Percentiles rank a stretch among this genome's conserved stretches.
phyloP scores from a whole-genome alignment of 2,113 vertebrate species.

The Petrocephalus microphthalmus region DNA sequence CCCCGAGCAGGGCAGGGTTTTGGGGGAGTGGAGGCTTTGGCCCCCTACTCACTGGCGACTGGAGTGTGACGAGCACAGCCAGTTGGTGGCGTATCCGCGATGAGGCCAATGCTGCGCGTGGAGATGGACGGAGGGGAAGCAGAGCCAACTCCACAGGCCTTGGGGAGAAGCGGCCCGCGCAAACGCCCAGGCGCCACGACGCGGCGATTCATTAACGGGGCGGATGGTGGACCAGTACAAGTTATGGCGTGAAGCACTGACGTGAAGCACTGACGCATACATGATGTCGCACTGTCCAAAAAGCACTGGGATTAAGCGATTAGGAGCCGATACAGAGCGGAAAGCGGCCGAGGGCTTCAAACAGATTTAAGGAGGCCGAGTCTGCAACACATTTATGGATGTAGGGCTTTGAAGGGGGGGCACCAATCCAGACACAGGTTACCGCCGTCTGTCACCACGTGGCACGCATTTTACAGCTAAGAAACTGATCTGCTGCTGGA shows the following conservation, averaged over 20 bases:
- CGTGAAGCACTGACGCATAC: background rate
- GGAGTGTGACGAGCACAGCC: slow-evolving; percentile 27
- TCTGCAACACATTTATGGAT: background rate
- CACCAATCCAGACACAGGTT: too few species aligned
- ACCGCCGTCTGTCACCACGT: background rate
- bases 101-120: background rate
- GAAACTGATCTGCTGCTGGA: background rate
- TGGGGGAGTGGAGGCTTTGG: slow-evolving; percentile 2
- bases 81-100: slow-evolving; percentile 26
- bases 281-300: background rate
- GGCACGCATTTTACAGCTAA: background rate
- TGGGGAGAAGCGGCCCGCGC: background rate
- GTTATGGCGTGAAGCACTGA: background rate
- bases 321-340: background rate
- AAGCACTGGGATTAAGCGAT: background rate
- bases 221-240: background rate
- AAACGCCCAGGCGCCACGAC: background rate
- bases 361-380: background rate
- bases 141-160: background rate
- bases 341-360: background rate
- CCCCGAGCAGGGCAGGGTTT: background rate
- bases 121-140: background rate
- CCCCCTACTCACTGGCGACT: slow-evolving; percentile 10
- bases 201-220: background rate
- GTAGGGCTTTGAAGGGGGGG: background rate